Conservation (phyloP, 2,797 vertebrate species). For the Tadarida brasiliensis region DNA sequence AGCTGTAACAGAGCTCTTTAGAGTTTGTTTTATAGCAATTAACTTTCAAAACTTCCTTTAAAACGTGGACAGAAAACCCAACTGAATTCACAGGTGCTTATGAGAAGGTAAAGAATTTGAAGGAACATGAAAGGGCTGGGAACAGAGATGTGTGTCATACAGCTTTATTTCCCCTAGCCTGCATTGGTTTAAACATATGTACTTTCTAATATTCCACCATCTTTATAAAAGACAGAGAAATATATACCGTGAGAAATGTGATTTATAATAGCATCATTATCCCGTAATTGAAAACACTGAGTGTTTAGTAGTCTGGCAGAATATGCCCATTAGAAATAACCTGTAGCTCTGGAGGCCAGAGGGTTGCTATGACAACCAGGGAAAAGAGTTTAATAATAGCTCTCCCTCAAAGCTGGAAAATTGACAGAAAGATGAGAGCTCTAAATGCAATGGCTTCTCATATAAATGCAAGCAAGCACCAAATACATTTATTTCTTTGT, state of each 20-base stretch:
- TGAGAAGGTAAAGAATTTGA: not conserved
- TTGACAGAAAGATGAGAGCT: conserved; percentile 59
- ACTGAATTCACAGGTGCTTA: not conserved
- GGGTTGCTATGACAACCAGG: conserved; percentile 69
- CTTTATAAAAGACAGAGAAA: conserved; percentile 47
- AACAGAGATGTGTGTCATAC: not conserved
- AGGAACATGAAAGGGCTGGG: not conserved
- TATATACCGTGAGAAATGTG: conserved; percentile 31
- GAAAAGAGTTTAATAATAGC: conserved; percentile 71
- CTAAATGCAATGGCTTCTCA: conserved; percentile 45
- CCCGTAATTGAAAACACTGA: conserved; percentile 17
- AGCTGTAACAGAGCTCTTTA: not conserved
- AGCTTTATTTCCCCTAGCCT: not conserved
- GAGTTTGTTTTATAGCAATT: not conserved
- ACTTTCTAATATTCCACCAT: not conserved
- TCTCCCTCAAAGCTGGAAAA: conserved; percentile 69
- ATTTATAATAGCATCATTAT: conserved; percentile 60
- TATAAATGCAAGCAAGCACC: conserved; percentile 62
- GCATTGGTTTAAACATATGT: not conserved
- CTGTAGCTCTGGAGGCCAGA: conserved; percentile 53
- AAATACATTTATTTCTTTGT: conserved; percentile 42
- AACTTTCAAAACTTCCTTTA: conserved; percentile 34
- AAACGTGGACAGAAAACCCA: conserved; percentile 23
- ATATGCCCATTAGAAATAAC: conserved; percentile 62
- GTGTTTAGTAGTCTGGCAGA: conserved; percentile 28